These are phyloP conservation scores for Leptocoma aspasia DNA, from an alignment of 2,113 vertebrate species.

Conservation along the genomic window DNA sequence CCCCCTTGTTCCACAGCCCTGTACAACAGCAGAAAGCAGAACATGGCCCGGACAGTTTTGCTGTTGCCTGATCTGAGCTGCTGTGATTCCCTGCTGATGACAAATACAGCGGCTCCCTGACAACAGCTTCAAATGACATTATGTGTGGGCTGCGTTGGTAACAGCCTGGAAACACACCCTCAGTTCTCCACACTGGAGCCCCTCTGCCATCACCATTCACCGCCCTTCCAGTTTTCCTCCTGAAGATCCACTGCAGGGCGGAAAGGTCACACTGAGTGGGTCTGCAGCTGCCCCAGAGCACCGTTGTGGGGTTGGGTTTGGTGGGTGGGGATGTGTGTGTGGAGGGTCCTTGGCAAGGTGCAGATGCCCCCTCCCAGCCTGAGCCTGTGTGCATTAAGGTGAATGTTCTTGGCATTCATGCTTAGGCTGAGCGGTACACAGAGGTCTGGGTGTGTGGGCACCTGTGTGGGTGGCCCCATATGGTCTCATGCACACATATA, in stretches of 20 bases:
- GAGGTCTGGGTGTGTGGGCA: background rate
- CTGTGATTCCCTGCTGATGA: background rate
- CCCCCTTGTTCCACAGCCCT: background rate
- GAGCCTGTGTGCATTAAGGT: background rate
- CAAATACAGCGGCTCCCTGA: background rate
- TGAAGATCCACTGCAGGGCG: background rate
- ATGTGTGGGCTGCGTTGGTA: background rate
- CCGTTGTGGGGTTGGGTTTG: background rate
- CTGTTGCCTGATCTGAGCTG: background rate
- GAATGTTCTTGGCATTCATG: fast-evolving
- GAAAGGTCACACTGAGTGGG: background rate
- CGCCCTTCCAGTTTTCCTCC: background rate
- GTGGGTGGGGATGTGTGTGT: fast-evolving
- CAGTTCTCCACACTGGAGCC: background rate
- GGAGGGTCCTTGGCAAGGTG: background rate
- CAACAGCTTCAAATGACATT: background rate
- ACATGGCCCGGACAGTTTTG: background rate
- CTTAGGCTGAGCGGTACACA: background rate
- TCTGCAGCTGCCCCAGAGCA: background rate
- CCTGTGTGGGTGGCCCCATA: background rate
- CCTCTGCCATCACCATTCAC: background rate
- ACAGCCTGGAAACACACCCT: background rate
- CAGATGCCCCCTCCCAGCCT: background rate
- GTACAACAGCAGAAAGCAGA: background rate
- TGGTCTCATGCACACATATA: background rate